Conservation (phyloP, 2,113 vertebrate species). For the Lepus europaeus region DNA sequence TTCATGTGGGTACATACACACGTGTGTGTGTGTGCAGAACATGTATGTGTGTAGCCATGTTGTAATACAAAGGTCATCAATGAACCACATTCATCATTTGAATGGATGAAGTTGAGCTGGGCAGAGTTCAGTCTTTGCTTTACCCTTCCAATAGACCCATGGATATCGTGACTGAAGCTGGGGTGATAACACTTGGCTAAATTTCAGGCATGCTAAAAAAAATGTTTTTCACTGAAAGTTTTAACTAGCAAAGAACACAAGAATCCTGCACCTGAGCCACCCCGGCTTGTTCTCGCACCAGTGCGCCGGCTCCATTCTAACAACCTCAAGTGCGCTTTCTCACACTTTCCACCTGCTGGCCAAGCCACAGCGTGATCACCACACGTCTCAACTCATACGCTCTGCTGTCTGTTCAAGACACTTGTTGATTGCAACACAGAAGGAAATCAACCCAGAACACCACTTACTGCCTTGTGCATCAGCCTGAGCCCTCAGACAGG, state of each 20-base stretch:
- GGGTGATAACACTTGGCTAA: neutral
- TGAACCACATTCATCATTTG: neutral
- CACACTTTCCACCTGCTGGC: neutral
- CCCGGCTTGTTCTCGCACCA: neutral
- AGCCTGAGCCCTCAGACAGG: constrained; percentile 6
- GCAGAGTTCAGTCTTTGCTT: constrained; percentile 11
- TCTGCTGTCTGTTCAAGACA: constrained; percentile 65
- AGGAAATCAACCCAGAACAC: constrained; percentile 52
- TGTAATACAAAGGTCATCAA: neutral
- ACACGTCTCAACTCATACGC: constrained; percentile 62
- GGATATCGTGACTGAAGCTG: neutral
- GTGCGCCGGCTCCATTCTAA: accelerated
- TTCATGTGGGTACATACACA: neutral
- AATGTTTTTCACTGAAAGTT: neutral
- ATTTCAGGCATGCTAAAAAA: neutral
- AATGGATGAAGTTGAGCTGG: neutral
- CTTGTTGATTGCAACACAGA: constrained; percentile 46
- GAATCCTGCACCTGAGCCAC: neutral
- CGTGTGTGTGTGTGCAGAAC: neutral
- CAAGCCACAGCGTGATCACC: constrained; percentile 9
- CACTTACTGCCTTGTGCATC: constrained; percentile 28
- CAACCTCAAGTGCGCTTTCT: neutral
- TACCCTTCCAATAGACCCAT: neutral
- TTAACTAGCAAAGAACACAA: neutral
- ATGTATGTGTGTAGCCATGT: neutral